These are phyloP conservation scores for Xenus cinereus DNA, from an alignment of 2,113 vertebrate species.

Conservation along the genomic window DNA sequence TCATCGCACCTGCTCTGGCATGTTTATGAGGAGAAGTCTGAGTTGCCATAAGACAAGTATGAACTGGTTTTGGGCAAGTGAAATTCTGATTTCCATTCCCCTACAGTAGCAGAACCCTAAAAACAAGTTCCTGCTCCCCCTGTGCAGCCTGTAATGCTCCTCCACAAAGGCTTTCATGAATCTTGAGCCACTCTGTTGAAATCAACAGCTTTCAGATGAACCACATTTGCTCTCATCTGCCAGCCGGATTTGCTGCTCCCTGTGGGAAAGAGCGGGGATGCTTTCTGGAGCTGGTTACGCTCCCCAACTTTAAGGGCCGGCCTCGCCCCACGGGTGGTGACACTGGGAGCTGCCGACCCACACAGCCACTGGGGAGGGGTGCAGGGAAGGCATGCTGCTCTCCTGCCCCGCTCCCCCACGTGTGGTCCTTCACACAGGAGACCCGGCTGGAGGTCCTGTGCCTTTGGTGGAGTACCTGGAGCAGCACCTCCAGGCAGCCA, in stretches of 20 bases:
- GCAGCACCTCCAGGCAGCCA: neutral
- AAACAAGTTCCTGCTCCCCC: neutral
- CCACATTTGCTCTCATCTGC: neutral
- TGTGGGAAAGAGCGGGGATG: neutral
- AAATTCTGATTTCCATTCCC: neutral
- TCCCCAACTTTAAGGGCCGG: accelerated
- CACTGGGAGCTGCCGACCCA: neutral
- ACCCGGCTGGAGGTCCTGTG: neutral
- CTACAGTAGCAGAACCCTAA: neutral
- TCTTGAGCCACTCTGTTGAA: neutral
- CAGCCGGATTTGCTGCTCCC: neutral
- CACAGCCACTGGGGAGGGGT: neutral
- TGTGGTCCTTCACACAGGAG: accelerated
- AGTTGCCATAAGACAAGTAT: conserved; percentile 8
- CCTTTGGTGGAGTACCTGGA: neutral
- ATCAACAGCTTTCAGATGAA: neutral
- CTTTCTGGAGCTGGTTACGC: neutral
- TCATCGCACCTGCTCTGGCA: conserved; percentile 9
- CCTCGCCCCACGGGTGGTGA: accelerated
- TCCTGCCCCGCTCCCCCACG: accelerated
- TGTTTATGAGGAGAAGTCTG: neutral
- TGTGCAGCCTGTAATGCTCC: neutral
- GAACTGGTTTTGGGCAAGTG: conserved; percentile 6
- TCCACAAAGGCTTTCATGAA: neutral
- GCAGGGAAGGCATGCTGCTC: neutral